Conservation (phyloP, 1,140 invertebrate species). For the Nasonia longicornis region DNA sequence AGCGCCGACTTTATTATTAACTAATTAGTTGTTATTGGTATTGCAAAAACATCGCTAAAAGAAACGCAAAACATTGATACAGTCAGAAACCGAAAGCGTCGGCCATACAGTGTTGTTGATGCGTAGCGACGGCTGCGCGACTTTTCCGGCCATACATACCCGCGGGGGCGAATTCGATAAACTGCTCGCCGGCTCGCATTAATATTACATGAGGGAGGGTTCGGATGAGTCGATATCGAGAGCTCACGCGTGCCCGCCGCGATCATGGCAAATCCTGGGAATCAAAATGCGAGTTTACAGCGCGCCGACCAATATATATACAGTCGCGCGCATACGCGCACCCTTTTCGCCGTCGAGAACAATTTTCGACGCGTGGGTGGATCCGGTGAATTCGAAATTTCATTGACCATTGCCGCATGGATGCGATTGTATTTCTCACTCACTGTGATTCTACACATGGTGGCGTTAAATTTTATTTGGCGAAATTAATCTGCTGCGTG, state of each 20-base stretch:
- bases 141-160: neutral
- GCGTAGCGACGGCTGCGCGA: constrained; percentile 61
- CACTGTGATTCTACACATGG: too few species aligned
- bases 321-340: neutral
- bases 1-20: too few species aligned
- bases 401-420: neutral
- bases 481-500: neutral
- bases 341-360: constrained; percentile 8
- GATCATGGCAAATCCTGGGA: constrained; percentile 63
- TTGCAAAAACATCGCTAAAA: too few species aligned
- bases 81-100: constrained; percentile 44
- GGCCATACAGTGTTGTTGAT: neutral
- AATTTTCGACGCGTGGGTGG: neutral
- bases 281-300: constrained; percentile 59
- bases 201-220: constrained; percentile 69
- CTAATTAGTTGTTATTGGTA: too few species aligned
- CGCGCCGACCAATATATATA: neutral
- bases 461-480: too few species aligned
- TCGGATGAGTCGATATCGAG: constrained; percentile 12
- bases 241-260: constrained; percentile 53
- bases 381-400: neutral
- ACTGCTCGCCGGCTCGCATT: constrained; percentile 60
- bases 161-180: constrained; percentile 61
- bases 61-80: too few species aligned
- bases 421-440: too few species aligned